Base-by-base conservation (phyloP, 2,797 vertebrate species). In the Hozukius guyotensis region DNA sequence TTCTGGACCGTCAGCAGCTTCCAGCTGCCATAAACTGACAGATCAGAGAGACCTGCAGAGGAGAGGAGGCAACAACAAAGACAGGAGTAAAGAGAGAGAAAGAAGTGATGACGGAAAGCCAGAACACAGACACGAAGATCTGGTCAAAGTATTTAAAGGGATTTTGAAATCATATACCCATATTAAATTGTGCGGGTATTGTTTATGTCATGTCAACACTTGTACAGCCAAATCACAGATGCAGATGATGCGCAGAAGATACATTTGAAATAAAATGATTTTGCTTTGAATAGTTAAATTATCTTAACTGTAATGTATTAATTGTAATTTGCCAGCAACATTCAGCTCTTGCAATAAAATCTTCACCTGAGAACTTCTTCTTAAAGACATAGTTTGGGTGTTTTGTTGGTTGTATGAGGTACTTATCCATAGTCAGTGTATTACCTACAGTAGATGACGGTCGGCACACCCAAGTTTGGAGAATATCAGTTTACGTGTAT, bases 1-100 rank as follows among this genome's bases (percentile, higher is more conserved):
- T 91, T 95, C 84, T 96, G 95, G 70, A 97, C 78, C 2, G 96
- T 93, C 77, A 97, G 93, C 53, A 98, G 91, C 82, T 95, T 95
- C 95, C 97, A 97, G 89, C 94, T 95, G 9, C 97, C 96, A 63
- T 94, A 95, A 0, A 89, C 77, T 5, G 69, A 60, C 7, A 12
- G 11, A 75, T 82, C 90, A 79, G 60, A 79, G 6, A 49, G 5
- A 72, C 71, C 92, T 92, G 80, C 52, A 77, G 78, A 29, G 71
- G 56, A 87, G 3, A 81, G 6, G 53, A 32, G 70, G 24, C 6
- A 11, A 64, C 6, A 14, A 56, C 18, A 72, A 6, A 53, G 27
- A 59, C 1, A 24, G 4, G 8, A 38, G 14, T 12, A 4, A 6
- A 55, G 27, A 75, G 16, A 46, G 10, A 72, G 27, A 5, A 18